Percentiles rank a stretch among this genome's conserved stretches.
Evolutionary conservation across 1,140 invertebrate species (phyloP).

Genomic region (Drosophila asahinai): DNA sequence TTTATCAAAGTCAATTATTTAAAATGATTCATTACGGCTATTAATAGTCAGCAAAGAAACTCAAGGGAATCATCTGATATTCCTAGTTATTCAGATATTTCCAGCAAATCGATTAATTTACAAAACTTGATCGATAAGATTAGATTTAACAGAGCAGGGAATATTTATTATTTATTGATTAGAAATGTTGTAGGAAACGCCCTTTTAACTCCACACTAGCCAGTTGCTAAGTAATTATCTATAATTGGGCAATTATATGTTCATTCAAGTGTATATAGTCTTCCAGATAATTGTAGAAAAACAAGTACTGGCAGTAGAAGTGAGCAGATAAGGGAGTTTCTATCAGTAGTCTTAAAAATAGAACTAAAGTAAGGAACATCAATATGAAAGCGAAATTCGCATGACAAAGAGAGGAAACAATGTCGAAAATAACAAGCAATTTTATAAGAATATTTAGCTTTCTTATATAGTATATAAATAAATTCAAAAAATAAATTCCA

Average conservation of each 20-base stretch:
- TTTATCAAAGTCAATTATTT: conserved; percentile 10
- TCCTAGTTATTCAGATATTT: neutral
- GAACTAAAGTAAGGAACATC: neutral
- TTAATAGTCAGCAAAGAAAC: neutral
- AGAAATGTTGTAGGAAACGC: neutral
- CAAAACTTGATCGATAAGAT: neutral
- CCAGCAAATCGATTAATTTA: neutral
- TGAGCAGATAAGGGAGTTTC: conserved; percentile 16
- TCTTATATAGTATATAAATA: neutral
- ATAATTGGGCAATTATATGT: conserved; percentile 28
- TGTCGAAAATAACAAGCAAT: neutral
- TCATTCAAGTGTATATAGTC: conserved; percentile 1
- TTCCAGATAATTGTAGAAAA: conserved; percentile 23
- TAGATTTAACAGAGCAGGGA: neutral
- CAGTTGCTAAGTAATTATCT: conserved; percentile 31
- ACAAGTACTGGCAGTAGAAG: conserved; percentile 2
- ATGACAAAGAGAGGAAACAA: neutral
- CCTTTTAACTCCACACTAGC: neutral
- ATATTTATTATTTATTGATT: neutral
- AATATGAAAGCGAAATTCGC: neutral
- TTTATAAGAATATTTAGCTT: too few relatives aligned
- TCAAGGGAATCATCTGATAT: neutral
- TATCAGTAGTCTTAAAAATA: neutral
- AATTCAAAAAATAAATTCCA: neutral
- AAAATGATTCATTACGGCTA: neutral